Conservation (phyloP, 2,797 vertebrate genomes). For the Eleutherodactylus coqui region DNA sequence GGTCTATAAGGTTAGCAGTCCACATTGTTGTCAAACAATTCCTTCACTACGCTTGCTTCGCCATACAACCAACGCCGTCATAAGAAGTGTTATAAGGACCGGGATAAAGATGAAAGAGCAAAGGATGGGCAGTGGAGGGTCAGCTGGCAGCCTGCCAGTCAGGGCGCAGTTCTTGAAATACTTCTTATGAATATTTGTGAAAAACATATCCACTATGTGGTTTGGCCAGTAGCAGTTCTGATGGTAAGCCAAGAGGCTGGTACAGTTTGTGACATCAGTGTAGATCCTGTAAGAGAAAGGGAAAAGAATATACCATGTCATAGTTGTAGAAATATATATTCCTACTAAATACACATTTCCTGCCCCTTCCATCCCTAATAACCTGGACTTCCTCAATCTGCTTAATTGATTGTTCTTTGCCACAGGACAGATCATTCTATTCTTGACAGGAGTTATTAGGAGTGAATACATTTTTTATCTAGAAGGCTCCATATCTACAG, state of each 20-base stretch:
- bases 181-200: constrained; percentile 83
- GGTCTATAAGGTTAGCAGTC: fast-evolving
- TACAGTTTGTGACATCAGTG: constrained; percentile 88
- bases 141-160: constrained; percentile 82
- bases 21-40: constrained; percentile 78
- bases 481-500: neutral
- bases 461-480: constrained; percentile 21
- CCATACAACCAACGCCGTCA: constrained; percentile 93
- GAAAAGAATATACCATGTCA: neutral
- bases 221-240: constrained; percentile 94
- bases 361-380: too few species aligned
- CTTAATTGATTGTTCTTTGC: too few species aligned
- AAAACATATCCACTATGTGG: constrained; percentile 87
- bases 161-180: constrained; percentile 89
- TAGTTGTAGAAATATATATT: neutral
- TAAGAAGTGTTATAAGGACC: constrained; percentile 86
- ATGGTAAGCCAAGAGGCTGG: constrained; percentile 77
- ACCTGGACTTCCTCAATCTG: too few species aligned
- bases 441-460: neutral
- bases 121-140: constrained; percentile 86
- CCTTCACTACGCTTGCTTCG: constrained; percentile 90
- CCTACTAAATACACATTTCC: too few species aligned
- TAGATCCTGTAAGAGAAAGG: constrained; percentile 80
- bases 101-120: constrained; percentile 90
- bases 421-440: too few species aligned